phyloP scores from a whole-genome alignment of 2,888 invertebrate species.

The Eupelmus urozonus region DNA sequence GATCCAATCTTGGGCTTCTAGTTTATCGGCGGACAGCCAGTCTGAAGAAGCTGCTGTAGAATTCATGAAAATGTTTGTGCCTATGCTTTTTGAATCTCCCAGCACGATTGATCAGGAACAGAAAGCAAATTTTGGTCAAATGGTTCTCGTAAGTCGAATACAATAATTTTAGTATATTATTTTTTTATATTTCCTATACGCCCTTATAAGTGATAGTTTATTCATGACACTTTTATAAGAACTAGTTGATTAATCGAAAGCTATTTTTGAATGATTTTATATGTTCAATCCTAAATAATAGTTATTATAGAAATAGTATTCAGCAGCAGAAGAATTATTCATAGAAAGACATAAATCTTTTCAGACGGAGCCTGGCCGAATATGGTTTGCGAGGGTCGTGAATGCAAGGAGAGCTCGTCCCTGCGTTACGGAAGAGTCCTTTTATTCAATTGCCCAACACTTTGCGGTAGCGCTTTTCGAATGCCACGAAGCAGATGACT shows the following conservation, averaged over 20 bases:
- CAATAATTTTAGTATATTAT: no score
- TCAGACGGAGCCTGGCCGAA: conserved; percentile 81
- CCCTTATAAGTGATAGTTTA: no score
- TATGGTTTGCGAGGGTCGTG: conserved; percentile 85
- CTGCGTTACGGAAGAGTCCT: conserved; percentile 82
- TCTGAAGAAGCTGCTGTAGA: conserved; percentile 81
- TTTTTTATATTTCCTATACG: no score
- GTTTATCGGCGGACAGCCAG: conserved; percentile 81
- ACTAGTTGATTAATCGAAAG: no score
- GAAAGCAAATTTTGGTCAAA: conserved; percentile 84
- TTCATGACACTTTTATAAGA: no score
- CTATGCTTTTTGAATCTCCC: conserved; percentile 81
- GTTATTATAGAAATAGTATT: no score
- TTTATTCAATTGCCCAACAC: conserved; percentile 85
- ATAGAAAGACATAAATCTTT: no score
- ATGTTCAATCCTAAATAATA: no score
- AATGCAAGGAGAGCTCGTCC: conserved; percentile 82
- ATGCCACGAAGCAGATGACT: conserved; percentile 85
- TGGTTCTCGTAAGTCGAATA: conserved; percentile 79
- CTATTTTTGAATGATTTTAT: no score
- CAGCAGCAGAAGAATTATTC: no score
- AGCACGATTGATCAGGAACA: conserved; percentile 81
- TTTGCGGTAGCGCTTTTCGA: conserved; percentile 86
- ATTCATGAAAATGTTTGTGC: conserved; percentile 84
- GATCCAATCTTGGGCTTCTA: conserved; percentile 83